Percentiles rank a stretch among this genome's conserved stretches.
Evolutionary conservation across 2,113 vertebrate species (phyloP).

Genomic region (Notarius quadriscutis): DNA sequence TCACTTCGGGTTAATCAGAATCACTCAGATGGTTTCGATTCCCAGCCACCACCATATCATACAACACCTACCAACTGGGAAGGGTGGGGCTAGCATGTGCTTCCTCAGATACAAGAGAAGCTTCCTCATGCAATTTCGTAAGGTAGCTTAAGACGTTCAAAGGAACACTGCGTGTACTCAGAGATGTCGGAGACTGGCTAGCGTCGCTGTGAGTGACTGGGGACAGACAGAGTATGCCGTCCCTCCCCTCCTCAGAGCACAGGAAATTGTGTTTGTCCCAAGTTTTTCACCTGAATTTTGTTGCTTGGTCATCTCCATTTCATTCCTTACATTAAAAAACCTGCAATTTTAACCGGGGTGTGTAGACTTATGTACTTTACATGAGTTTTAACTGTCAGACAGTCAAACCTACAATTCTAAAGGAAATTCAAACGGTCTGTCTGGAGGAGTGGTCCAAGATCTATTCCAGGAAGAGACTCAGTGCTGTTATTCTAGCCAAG

Average conservation of each 20-base stretch:
- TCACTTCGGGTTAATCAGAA: not conserved
- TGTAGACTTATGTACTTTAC: not conserved
- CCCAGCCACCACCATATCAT: not conserved
- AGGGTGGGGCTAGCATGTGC: not conserved
- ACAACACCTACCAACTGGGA: not conserved
- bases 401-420: not conserved
- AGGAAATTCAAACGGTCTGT: not conserved
- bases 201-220: not conserved
- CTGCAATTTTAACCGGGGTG: not conserved
- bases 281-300: not conserved
- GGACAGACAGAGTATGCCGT: not conserved
- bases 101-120: not conserved
- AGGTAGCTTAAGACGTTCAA: not conserved
- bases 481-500: not conserved
- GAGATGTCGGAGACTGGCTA: not conserved
- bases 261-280: not conserved
- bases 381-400: not conserved
- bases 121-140: not conserved
- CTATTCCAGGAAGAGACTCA: not conserved
- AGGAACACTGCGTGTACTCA: not conserved
- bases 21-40: not conserved
- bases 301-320: not conserved
- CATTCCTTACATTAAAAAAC: not conserved
- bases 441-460: constrained; percentile 1
- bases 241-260: not conserved